These are phyloP conservation scores for Epicauta chinensis DNA, from an alignment of 1,140 invertebrate species.

Conservation along the genomic window DNA sequence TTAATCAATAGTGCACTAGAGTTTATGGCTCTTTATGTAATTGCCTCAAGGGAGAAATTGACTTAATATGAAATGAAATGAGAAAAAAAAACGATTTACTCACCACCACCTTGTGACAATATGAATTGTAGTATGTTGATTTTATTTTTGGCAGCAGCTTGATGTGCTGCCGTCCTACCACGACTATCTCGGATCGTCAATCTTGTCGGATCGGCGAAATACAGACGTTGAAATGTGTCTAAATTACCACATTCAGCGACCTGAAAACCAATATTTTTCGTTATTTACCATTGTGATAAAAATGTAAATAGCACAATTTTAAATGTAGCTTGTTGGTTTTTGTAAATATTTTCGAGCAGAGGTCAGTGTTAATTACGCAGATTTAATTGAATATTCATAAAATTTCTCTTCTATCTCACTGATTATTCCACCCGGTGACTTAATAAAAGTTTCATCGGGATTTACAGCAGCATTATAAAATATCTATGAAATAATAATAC, in stretches of 20 bases:
- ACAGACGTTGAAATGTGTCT: slow-evolving; percentile 68
- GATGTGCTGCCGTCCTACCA: slow-evolving; percentile 68
- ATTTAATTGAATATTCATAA: background rate
- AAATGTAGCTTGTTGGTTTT: too few relatives aligned
- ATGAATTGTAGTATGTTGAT: slow-evolving; percentile 71
- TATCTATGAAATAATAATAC: too few relatives aligned
- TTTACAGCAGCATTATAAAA: too few relatives aligned
- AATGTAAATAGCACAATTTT: too few relatives aligned
- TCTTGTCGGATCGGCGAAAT: slow-evolving; percentile 59
- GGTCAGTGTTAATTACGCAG: background rate
- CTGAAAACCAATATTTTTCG: slow-evolving; percentile 47
- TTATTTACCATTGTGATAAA: too few relatives aligned
- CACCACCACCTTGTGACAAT: slow-evolving; percentile 62
- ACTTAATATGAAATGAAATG: background rate
- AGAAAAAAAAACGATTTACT: slow-evolving; percentile 35
- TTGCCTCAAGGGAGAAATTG: background rate
- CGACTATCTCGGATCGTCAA: slow-evolving; percentile 61
- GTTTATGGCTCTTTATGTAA: background rate
- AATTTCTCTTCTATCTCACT: background rate
- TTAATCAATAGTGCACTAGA: background rate
- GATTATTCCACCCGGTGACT: background rate
- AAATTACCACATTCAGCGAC: slow-evolving; percentile 75
- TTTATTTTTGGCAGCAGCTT: slow-evolving; percentile 69
- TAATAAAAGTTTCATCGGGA: too few relatives aligned
- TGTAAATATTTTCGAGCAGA: background rate